Evolutionary conservation across 2,888 invertebrate species (phyloP).

Genomic region (Drosophila mercatorum): DNA sequence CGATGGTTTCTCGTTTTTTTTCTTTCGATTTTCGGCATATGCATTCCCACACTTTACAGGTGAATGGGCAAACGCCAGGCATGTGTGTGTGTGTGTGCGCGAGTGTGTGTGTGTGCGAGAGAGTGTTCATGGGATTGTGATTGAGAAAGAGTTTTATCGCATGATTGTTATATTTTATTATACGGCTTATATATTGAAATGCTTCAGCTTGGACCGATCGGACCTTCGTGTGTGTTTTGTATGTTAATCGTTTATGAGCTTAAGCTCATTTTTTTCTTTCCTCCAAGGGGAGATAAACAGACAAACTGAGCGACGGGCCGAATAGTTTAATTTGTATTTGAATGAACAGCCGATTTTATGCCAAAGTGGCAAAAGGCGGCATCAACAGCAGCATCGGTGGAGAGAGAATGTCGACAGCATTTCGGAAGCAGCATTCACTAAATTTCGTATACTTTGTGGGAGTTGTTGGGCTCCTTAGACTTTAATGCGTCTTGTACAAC

Average conservation of each 20-base stretch:
- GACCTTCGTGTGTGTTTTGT: conserved; percentile 77
- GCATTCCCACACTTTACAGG: conserved; percentile 83
- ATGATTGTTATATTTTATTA: conserved; percentile 81
- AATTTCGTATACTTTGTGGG: conserved; percentile 55
- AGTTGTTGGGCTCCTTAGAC: conserved; percentile 64
- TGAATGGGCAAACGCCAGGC: conserved; percentile 61
- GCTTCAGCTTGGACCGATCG: conserved; percentile 65
- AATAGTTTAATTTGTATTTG: conserved; percentile 81
- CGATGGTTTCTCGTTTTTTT: conserved; percentile 51
- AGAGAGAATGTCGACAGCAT: conserved; percentile 45
- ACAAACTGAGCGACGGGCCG: conserved; percentile 53
- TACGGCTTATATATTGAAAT: conserved; percentile 78
- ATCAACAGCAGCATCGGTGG: conserved; percentile 19
- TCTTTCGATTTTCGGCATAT: conserved; percentile 54
- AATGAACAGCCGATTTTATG: conserved; percentile 81
- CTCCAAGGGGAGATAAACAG: conserved; percentile 25
- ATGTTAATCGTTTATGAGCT: conserved; percentile 80
- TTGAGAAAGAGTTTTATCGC: conserved; percentile 80
- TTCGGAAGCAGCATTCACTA: conserved; percentile 57
- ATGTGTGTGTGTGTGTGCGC: conserved; percentile 2
- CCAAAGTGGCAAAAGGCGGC: conserved; percentile 70
- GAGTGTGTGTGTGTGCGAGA: conserved; percentile 8
- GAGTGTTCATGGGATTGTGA: conserved; percentile 42
- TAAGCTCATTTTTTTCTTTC: conserved; percentile 58
- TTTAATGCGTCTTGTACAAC: conserved; percentile 59